Conservation (phyloP, 2,797 vertebrate genomes). For the Microchirus variegatus region DNA sequence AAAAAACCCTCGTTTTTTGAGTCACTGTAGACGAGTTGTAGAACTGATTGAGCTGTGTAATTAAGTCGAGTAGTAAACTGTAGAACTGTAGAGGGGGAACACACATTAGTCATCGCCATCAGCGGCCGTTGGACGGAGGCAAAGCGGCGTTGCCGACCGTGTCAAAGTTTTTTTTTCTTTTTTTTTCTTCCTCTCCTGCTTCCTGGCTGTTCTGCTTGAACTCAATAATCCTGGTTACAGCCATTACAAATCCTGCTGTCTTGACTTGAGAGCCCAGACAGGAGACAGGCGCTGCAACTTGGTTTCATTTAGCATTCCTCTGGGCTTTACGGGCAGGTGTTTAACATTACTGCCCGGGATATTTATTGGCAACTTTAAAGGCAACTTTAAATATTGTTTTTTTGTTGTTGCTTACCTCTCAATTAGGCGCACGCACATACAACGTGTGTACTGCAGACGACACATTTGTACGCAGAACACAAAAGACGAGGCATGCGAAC, state of each 20-base stretch:
- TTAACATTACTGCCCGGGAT: conserved; percentile 85
- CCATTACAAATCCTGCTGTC: conserved; percentile 84
- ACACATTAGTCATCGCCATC: conserved; percentile 31
- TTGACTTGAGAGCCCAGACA: conserved; percentile 83
- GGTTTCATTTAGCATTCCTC: conserved; percentile 87
- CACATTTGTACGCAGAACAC: conserved; percentile 1
- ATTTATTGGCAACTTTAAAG: conserved; percentile 86
- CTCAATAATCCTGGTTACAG: conserved; percentile 82
- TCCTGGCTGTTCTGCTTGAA: conserved; percentile 77
- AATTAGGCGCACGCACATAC: conserved; percentile 75
- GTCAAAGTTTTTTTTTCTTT: conserved; percentile 55
- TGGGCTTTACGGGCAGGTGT: conserved; percentile 86
- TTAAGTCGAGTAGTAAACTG: conserved; percentile 35
- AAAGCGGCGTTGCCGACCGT: conserved; percentile 52
- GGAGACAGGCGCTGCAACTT: conserved; percentile 81
- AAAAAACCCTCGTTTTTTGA: conserved; percentile 36
- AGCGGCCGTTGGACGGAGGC: conserved; percentile 38
- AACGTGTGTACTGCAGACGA: conserved; percentile 53
- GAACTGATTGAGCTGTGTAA: conserved; percentile 32
- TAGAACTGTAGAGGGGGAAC: conserved; percentile 26
- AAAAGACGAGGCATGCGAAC: conserved; percentile 19
- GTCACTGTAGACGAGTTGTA: conserved; percentile 26
- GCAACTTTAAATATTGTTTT: too few relatives aligned
- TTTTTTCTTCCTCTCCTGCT: too few relatives aligned
- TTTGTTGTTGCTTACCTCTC: conserved; percentile 86